Evolutionary conservation across 2,888 invertebrate species (phyloP).

Genomic region (Psococerastis gibbosa): DNA sequence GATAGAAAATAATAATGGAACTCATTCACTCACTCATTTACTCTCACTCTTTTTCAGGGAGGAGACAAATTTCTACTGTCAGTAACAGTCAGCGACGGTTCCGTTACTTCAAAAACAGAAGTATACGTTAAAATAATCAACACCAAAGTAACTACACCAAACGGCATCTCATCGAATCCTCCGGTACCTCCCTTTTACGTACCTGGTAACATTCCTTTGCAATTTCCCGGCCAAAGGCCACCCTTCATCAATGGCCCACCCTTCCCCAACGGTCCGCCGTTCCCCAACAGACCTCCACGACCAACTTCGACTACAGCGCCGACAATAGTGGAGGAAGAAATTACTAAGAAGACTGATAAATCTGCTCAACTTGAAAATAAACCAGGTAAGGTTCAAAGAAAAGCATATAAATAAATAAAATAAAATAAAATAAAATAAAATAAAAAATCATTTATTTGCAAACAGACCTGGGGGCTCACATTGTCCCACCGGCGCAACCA

Average conservation of each 20-base stretch:
- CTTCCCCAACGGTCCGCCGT: constrained; percentile 13
- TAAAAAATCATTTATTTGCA: background rate
- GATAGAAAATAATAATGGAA: background rate
- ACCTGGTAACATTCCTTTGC: constrained; percentile 13
- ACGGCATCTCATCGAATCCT: constrained; percentile 1
- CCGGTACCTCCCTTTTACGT: constrained; percentile 12
- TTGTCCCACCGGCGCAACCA: no score
- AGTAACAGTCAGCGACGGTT: constrained; percentile 46
- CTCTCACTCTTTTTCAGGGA: constrained; percentile 38
- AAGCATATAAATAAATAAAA: background rate
- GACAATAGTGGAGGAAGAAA: no score
- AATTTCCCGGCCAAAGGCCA: constrained; percentile 12
- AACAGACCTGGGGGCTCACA: no score
- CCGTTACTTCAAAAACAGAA: constrained; percentile 42
- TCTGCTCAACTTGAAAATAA: no score
- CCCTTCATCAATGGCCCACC: constrained; percentile 12
- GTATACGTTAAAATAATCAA: constrained; percentile 42
- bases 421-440: constrained; percentile 1
- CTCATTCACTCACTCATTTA: constrained; percentile 11
- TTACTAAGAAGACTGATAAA: no score
- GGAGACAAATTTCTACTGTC: constrained; percentile 45
- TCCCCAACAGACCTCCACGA: constrained; percentile 4
- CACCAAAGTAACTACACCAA: constrained; percentile 19
- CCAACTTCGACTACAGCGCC: constrained; percentile 4
- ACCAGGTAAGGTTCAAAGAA: background rate